Evolutionary conservation across 1,140 invertebrate genomes (phyloP), one percentile per base, ranked within the genome.

Genomic region (Pseudomyrmex sp.): DNA sequence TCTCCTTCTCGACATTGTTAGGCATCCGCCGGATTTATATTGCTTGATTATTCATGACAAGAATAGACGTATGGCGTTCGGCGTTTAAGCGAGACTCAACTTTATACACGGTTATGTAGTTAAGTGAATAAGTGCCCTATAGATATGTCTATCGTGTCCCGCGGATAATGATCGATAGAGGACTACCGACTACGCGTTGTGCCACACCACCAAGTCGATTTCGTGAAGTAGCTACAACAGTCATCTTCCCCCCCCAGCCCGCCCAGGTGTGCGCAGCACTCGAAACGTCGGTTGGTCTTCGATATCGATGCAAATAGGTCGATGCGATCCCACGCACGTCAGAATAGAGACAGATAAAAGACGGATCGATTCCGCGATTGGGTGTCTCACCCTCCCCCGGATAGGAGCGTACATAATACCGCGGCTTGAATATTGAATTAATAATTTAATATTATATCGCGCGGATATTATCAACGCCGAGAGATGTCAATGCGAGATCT

Each of bases 341-440:
- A n/a, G n/a, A 46, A 18, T 18, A 18, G 44, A n/a, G 44, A n/a
- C 61, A 23, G 56, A 56, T 50, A 26, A 69, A 48, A 59, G 63
- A 20, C 61, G 58, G 72, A 52, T 50, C 20, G 58, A 62, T 35
- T 35, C 0, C 26, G 2, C 1, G 2, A 35, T 35, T 35, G 35
- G 35, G 5, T 7, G 35, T 35, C 35, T 35, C 35, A n/a, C 3
- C 26, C 3, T 20, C n/a, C 35, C n/a, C 18, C 18, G 18, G 35
- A 9, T 56, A n/a, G 18, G 18, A 18, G 18, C 18, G 18, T 18
- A 18, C 18, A 18, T 18, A 18, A 18, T 18, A 18, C 18, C 23
- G 46, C 48, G 48, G 26, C 48, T 26, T 10, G 18, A 76, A 52
- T 23, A 62, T 26, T 46, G 63, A 77, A 77, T 77, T 68, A 77